phyloP scores from a whole-genome alignment of 2,113 vertebrate species.

The Baryphthengus martii region DNA sequence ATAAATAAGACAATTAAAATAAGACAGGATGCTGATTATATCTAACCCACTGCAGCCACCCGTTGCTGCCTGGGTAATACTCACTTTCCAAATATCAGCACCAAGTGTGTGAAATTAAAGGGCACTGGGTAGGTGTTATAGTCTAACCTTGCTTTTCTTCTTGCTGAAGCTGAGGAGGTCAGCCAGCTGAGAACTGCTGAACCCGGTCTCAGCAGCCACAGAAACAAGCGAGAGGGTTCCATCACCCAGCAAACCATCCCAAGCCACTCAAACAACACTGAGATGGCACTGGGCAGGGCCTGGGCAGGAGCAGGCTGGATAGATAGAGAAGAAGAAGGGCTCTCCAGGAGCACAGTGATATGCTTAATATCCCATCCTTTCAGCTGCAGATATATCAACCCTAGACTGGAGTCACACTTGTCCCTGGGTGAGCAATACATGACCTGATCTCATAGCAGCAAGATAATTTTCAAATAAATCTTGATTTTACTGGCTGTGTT shows the following conservation, averaged over 20 bases:
- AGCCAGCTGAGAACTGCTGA: neutral
- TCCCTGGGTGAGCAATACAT: neutral
- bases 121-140: neutral
- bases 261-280: neutral
- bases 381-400: neutral
- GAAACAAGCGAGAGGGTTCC: neutral
- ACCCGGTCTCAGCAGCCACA: neutral
- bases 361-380: neutral
- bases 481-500: neutral
- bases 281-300: too few species aligned
- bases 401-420: neutral
- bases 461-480: neutral
- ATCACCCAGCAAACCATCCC: neutral
- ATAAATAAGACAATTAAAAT: too few species aligned
- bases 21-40: constrained; percentile 19
- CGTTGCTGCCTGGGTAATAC: neutral
- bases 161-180: neutral
- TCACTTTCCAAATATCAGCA: constrained; percentile 22
- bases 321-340: neutral
- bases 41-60: neutral
- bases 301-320: neutral
- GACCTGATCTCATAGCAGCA: neutral
- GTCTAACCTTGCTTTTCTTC: neutral
- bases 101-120: constrained; percentile 17
- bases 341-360: neutral